Conservation (phyloP, 2,888 invertebrate genomes). For the Villa cingulata region DNA sequence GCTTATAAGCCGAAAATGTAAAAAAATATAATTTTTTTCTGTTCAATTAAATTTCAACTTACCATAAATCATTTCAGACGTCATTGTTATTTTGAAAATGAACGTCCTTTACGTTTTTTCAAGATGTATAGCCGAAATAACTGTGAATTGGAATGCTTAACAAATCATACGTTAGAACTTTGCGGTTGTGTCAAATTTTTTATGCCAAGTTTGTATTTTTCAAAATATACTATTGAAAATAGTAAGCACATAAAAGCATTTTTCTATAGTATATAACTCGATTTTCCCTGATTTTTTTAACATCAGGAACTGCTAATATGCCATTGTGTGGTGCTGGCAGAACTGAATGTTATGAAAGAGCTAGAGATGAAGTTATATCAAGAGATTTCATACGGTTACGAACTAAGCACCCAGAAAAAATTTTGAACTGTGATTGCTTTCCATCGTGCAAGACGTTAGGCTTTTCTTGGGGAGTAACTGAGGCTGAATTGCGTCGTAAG, state of each 20-base stretch:
- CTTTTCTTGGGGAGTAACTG: background rate
- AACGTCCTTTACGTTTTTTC: slow-evolving; percentile 49
- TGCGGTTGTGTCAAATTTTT: slow-evolving; percentile 59
- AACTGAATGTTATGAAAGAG: slow-evolving; percentile 29
- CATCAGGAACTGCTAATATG: slow-evolving; percentile 24
- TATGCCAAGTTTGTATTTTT: slow-evolving; percentile 41
- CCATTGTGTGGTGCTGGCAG: slow-evolving; percentile 33
- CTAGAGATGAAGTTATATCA: slow-evolving; percentile 28
- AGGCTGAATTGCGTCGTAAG: background rate
- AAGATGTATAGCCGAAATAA: slow-evolving; percentile 59
- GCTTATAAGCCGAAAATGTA: slow-evolving; percentile 45
- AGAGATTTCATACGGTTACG: slow-evolving; percentile 17
- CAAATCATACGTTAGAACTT: slow-evolving; percentile 47
- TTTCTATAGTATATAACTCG: no score
- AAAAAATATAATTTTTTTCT: background rate
- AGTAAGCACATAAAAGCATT: no score
- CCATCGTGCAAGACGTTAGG: background rate
- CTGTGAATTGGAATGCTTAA: slow-evolving; percentile 58
- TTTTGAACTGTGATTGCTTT: slow-evolving; percentile 10
- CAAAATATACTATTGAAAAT: background rate
- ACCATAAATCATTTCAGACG: slow-evolving; percentile 32
- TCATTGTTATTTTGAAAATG: slow-evolving; percentile 54
- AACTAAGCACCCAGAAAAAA: slow-evolving; percentile 5
- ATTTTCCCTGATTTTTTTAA: no score
- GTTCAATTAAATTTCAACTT: background rate